Evolutionary conservation across 2,113 vertebrate genomes (phyloP).

Genomic region (Solea solea): DNA sequence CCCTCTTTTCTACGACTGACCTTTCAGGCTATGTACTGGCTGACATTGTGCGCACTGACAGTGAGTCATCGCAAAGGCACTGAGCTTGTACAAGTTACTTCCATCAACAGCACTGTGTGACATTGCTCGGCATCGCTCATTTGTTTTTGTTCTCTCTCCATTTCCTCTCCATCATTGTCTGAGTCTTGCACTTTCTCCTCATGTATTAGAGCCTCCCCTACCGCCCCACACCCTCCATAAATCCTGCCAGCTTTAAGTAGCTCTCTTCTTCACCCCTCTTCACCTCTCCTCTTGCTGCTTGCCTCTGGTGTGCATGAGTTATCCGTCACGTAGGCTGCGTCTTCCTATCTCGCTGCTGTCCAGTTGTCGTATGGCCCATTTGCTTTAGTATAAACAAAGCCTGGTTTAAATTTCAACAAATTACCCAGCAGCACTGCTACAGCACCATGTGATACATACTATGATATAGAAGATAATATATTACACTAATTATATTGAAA

Average conservation of each 20-base stretch:
- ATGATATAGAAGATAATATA: too few relatives aligned
- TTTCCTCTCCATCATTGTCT: slow-evolving; percentile 16
- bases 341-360: neutral
- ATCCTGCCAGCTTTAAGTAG: slow-evolving; percentile 21
- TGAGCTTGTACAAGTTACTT: slow-evolving; percentile 44
- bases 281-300: slow-evolving; percentile 6
- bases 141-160: slow-evolving; percentile 18
- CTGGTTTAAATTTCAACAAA: slow-evolving; percentile 49
- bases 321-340: slow-evolving; percentile 16
- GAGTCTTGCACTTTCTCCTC: neutral
- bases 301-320: slow-evolving; percentile 4
- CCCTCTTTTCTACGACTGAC: slow-evolving; percentile 28
- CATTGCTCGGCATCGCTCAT: slow-evolving; percentile 32
- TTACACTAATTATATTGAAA: too few relatives aligned
- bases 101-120: slow-evolving; percentile 46
- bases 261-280: slow-evolving; percentile 21
- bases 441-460: neutral
- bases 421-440: slow-evolving; percentile 20
- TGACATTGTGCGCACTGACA: slow-evolving; percentile 44
- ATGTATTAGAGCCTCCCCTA: neutral
- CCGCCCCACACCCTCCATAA: neutral
- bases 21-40: slow-evolving; percentile 46
- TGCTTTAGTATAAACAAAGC: slow-evolving; percentile 34
- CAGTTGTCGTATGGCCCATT: slow-evolving; percentile 8
- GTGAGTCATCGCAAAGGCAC: slow-evolving; percentile 43